Conservation (phyloP, 2,888 invertebrate species). For the Listrodromus nycthemerus region DNA sequence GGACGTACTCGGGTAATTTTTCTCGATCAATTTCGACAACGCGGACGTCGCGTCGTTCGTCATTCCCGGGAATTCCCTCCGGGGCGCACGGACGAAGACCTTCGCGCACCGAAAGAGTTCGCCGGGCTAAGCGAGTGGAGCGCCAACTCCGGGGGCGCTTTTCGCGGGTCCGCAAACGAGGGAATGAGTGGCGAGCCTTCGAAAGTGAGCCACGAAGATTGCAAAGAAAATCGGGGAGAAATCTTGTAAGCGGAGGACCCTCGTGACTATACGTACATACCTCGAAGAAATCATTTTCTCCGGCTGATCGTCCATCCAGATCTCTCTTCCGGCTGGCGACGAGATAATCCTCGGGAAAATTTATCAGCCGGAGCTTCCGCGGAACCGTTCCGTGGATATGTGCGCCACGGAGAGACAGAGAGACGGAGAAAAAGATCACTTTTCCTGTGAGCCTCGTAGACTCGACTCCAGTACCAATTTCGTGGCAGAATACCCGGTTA, state of each 20-base stretch:
- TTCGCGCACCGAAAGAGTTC: constrained; percentile 24
- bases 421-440: constrained; percentile 27
- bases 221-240: constrained; percentile 33
- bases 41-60: constrained; percentile 65
- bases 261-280: constrained; percentile 28
- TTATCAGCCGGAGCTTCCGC: constrained; percentile 68
- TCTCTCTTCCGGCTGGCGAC: constrained; percentile 55
- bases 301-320: constrained; percentile 57
- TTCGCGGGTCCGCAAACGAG: constrained; percentile 35
- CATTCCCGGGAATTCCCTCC: constrained; percentile 37
- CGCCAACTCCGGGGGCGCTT: not conserved
- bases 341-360: constrained; percentile 75
- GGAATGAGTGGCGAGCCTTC: not conserved
- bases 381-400: constrained; percentile 33
- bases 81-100: not conserved
- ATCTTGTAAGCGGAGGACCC: constrained; percentile 12
- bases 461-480: constrained; percentile 60
- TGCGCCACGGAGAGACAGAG: constrained; percentile 43
- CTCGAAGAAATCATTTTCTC: constrained; percentile 71
- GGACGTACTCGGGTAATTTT: constrained; percentile 70
- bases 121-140: constrained; percentile 8
- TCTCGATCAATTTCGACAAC: constrained; percentile 74
- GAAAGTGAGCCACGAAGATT: constrained; percentile 12
- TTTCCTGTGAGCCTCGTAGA: constrained; percentile 12
- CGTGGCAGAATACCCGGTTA: constrained; percentile 43